These are phyloP conservation scores for Tenthredo notha DNA, from an alignment of 2,888 invertebrate genomes.

Conservation along the genomic window DNA sequence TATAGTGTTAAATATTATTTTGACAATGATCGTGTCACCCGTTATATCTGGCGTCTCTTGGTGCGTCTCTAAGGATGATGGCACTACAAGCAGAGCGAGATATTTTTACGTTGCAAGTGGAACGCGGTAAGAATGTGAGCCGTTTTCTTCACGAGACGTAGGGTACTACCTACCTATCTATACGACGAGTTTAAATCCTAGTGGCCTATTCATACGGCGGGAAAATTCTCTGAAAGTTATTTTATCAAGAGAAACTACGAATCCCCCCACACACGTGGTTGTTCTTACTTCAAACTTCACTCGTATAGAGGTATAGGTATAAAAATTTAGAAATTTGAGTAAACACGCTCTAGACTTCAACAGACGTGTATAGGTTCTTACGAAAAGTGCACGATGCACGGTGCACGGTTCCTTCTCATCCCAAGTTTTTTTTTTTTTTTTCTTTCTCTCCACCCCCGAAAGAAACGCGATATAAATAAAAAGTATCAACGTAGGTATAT, in stretches of 20 bases:
- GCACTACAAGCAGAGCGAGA: conserved; percentile 60
- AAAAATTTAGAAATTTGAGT: neutral
- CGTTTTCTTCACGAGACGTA: conserved; percentile 61
- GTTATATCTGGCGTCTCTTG: conserved; percentile 60
- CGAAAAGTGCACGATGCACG: neutral
- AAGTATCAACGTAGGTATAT: conserved; percentile 20
- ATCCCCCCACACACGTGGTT: neutral
- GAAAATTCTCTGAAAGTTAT: neutral
- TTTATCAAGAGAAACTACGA: neutral
- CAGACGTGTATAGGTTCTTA: neutral
- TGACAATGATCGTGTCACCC: conserved; percentile 61
- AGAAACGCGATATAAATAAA: conserved; percentile 42
- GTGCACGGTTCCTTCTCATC: neutral
- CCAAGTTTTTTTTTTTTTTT: neutral
- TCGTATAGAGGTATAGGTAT: neutral
- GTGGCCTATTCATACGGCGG: conserved; percentile 5
- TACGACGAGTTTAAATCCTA: conserved; percentile 16
- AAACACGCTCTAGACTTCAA: neutral
- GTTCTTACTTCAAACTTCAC: neutral
- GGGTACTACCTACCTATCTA: neutral
- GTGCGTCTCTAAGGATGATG: conserved; percentile 64
- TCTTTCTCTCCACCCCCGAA: neutral
- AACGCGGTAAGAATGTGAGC: conserved; percentile 66
- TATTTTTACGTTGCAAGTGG: conserved; percentile 73
- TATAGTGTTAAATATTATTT: neutral